These are phyloP conservation scores for Labia minor DNA, from an alignment of 2,888 invertebrate genomes.

Conservation along the genomic window DNA sequence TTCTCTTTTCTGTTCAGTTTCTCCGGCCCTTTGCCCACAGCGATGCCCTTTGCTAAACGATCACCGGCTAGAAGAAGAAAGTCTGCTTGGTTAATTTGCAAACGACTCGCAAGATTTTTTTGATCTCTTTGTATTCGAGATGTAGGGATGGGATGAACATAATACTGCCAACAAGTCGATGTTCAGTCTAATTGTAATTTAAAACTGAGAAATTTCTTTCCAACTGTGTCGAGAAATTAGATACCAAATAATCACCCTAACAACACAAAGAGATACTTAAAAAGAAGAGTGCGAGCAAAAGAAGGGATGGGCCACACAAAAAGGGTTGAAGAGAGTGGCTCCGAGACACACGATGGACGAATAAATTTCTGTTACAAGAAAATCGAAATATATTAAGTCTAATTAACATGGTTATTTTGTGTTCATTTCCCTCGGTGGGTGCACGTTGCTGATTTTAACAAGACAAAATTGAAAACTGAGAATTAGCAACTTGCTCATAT, in stretches of 20 bases:
- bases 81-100: constrained; percentile 8
- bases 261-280: constrained; percentile 3
- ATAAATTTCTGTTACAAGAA: not conserved
- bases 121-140: not conserved
- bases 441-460: not conserved
- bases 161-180: constrained; percentile 5
- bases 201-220: constrained; percentile 13
- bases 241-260: constrained; percentile 5
- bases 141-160: not conserved
- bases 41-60: not conserved
- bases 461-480: constrained; percentile 7
- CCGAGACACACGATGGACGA: not conserved
- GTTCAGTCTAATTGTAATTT: not conserved
- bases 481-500: not conserved
- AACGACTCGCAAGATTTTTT: not conserved
- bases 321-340: constrained; percentile 3
- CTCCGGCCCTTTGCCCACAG: not conserved
- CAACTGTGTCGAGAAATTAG: constrained; percentile 13
- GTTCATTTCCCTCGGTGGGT: not conserved
- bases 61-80: not conserved
- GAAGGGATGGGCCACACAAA: not conserved
- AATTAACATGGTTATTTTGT: not conserved
- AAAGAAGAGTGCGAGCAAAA: no score
- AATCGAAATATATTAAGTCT: constrained; percentile 4
- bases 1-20: not conserved